Evolutionary conservation across 2,888 invertebrate genomes (phyloP).

Genomic region (Timandra comae): DNA sequence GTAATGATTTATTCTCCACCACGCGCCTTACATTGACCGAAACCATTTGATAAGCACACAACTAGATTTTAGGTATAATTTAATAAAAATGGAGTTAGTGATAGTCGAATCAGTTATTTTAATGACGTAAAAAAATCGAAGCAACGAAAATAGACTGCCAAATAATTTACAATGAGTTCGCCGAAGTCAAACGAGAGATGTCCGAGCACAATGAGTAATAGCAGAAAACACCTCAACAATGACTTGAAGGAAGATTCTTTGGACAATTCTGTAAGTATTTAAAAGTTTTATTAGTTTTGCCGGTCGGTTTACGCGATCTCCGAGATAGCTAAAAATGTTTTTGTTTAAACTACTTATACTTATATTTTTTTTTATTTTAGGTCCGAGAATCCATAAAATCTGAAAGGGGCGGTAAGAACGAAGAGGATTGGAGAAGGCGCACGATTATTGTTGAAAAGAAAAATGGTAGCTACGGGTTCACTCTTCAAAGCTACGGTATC

Average conservation of each 20-base stretch:
- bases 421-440: slow-evolving; percentile 90
- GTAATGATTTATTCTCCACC: slow-evolving; percentile 42
- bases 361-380: slow-evolving; percentile 27
- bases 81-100: slow-evolving; percentile 10
- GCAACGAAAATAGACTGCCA: slow-evolving; percentile 8
- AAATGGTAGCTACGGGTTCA: slow-evolving; percentile 95
- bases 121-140: slow-evolving; percentile 1
- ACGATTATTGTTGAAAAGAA: slow-evolving; percentile 95
- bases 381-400: slow-evolving; percentile 59
- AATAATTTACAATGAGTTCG: slow-evolving; percentile 49
- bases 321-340: background rate
- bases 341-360: background rate
- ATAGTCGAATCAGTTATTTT: slow-evolving; percentile 1
- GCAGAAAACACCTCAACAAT: slow-evolving; percentile 50
- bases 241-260: slow-evolving; percentile 64
- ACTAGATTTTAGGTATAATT: background rate
- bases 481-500: slow-evolving; percentile 97
- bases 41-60: background rate
- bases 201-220: slow-evolving; percentile 55
- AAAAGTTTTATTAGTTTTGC: too few species aligned
- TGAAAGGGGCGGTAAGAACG: slow-evolving; percentile 58
- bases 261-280: slow-evolving; percentile 67
- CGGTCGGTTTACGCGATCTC: background rate
- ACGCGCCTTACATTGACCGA: slow-evolving; percentile 11
- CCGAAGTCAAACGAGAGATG: slow-evolving; percentile 64